Base-by-base conservation (phyloP, 2,888 invertebrate genomes). In the Hydrotaea cyrtoneurina region DNA sequence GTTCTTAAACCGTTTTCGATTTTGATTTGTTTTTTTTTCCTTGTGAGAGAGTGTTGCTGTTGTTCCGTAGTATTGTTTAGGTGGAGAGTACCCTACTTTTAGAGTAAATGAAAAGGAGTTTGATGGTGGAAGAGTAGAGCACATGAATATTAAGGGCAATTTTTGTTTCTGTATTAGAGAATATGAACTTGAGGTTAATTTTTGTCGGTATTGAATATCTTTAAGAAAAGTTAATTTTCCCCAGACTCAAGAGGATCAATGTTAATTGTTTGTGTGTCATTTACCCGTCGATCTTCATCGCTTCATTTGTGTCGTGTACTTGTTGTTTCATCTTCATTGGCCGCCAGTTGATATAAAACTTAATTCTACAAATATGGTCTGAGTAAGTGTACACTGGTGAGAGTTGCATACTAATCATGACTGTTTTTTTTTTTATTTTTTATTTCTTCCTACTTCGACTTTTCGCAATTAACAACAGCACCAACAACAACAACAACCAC, bases 391-490 rank as follows among this genome's bases (percentile, higher is more conserved):
- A 78, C 82, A 89, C 89, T 85, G 82, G 87, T 90, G 91, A 90
- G 91, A 89, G 91, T 88, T 89, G 91, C 89, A 90, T 90, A 90
- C 90, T 90, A 90, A 90, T 90, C 74, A 69, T 78, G 79, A 66
- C 69, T 26, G 39, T 10, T 39, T 53, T 53, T 77, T 77, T 66
- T 46, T 10, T 39, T 53, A 36, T 77, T 77, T 66, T 46, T 23
- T 55, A 36, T 53, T 17, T 7, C 31, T 4, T 43, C 1, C 50
- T 2, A 23, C 21, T 26, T 4, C 26, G 53, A 5, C 10, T 19
- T 23, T 23, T 53, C n/a, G 31, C 23, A 53, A 50, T 15, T 19
- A 59, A 43, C 21, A 74, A 43, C 36, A 23, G n/a, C 71, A 23
- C 0, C 7, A 57, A 39, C 19, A 73, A 39, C 31, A 10, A n/a